Evolutionary conservation across 2,888 invertebrate species (phyloP).

Genomic region (Odontomyia ornata): DNA sequence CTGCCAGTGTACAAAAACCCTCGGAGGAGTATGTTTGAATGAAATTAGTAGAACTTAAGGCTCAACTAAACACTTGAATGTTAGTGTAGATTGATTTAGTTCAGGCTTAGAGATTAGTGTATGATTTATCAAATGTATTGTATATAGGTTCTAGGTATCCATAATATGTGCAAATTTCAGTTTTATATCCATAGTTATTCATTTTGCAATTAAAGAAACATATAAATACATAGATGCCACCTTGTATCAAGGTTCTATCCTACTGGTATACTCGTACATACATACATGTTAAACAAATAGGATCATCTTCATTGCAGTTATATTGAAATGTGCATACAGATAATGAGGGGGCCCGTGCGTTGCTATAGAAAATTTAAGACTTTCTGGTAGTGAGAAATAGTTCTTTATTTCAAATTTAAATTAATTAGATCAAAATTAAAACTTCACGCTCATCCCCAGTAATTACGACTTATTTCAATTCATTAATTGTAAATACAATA

Average conservation of each 20-base stretch:
- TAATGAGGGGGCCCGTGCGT: neutral
- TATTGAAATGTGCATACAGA: neutral
- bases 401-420: no score
- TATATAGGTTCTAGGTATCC: conserved; percentile 37
- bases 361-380: no score
- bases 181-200: conserved; percentile 30
- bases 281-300: conserved; percentile 3
- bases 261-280: conserved; percentile 30
- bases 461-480: no score
- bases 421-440: no score
- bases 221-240: conserved; percentile 53
- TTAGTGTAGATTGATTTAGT: neutral
- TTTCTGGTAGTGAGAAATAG: no score
- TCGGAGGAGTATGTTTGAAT: conserved; percentile 86
- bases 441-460: no score
- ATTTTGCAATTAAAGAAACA: conserved; percentile 27
- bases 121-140: conserved; percentile 31
- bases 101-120: neutral
- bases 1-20: conserved; percentile 82
- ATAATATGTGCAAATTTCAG: conserved; percentile 41
- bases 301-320: conserved; percentile 6
- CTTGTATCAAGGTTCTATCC: conserved; percentile 63
- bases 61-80: neutral
- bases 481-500: no score
- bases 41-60: neutral